Evolutionary conservation across 2,888 invertebrate species (phyloP).

Genomic region (Vandiemenella viatica): DNA sequence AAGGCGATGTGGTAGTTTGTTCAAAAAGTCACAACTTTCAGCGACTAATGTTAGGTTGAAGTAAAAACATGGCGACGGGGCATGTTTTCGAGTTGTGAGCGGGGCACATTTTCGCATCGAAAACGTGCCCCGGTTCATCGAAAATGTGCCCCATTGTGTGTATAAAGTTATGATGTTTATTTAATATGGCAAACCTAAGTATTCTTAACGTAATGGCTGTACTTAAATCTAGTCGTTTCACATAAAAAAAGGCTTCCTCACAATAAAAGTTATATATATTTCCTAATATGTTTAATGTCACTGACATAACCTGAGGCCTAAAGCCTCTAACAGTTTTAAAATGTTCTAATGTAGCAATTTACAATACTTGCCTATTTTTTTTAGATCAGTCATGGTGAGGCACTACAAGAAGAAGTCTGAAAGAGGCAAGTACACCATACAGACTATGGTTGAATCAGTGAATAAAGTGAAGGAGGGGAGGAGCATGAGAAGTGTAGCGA

Average conservation of each 20-base stretch:
- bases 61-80: conserved; percentile 3
- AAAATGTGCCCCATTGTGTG: too few relatives aligned
- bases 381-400: background rate
- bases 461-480: background rate
- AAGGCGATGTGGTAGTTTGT: background rate
- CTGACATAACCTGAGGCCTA: too few relatives aligned
- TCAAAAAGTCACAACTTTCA: background rate
- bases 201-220: too few relatives aligned
- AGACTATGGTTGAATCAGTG: conserved; percentile 1
- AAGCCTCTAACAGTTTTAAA: too few relatives aligned
- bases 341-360: too few relatives aligned
- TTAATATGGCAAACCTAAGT: too few relatives aligned
- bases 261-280: too few relatives aligned
- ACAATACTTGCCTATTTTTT: background rate
- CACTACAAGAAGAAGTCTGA: conserved; percentile 2
- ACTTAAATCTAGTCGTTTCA: too few relatives aligned
- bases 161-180: too few relatives aligned
- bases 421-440: background rate
- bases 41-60: background rate
- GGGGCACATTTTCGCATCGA: conserved; percentile 6
- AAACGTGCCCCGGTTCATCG: conserved; percentile 1
- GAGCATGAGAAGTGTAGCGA: conserved; percentile 2
- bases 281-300: too few relatives aligned
- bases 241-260: too few relatives aligned
- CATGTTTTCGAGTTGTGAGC: background rate